Evolutionary conservation across 2,113 vertebrate genomes (phyloP), one percentile per base, ranked within the genome.

Genomic region (Pungitius pungitius): DNA sequence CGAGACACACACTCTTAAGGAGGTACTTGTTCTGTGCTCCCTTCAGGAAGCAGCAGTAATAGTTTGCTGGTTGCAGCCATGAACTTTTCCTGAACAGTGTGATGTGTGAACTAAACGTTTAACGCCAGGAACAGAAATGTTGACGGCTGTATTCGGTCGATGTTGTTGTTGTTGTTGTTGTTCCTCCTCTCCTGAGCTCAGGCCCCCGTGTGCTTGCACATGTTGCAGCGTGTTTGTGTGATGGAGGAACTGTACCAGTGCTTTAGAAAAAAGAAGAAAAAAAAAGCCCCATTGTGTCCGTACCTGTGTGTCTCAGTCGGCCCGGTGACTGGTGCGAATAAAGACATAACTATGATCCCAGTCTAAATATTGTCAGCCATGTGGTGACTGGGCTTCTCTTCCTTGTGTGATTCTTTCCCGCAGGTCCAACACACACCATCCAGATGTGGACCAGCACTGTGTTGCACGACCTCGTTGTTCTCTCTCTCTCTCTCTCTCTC

Each of bases 311-410:
- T 66, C 52, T 68, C 64, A 55, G 49, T 45, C 67, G 55, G 30
- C 2, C 30, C 30, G 30, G 30, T 35, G 54, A 69, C 54, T 37
- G 65, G 69, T 69, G 27, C 56, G 62, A 73, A 75, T 67, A 51
- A 68, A 75, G 62, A 60, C 68, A 72, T 20, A 47, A 35, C 20
- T 20, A 1, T 39, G 75, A 66, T 66, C 78, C 73, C 57, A 85
- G 85, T 83, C 90, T 85, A 91, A 91, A 90, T 82, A 89, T 69
- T 85, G 72, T 66, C 75, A 62, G 33, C 58, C 57, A 18, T 76
- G 65, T 64, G 84, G 71, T 63, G 39, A 20, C 54, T 49, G 47
- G 37, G 49, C 73, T 52, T 33, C 15, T 37, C 13, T 20, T 6
- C 13, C 49, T n/a, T 35, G 61, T 42, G 54, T n/a, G 20, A 49